Evolutionary conservation across 2,797 vertebrate species (phyloP).

Genomic region (Percopsis omiscomaycus): DNA sequence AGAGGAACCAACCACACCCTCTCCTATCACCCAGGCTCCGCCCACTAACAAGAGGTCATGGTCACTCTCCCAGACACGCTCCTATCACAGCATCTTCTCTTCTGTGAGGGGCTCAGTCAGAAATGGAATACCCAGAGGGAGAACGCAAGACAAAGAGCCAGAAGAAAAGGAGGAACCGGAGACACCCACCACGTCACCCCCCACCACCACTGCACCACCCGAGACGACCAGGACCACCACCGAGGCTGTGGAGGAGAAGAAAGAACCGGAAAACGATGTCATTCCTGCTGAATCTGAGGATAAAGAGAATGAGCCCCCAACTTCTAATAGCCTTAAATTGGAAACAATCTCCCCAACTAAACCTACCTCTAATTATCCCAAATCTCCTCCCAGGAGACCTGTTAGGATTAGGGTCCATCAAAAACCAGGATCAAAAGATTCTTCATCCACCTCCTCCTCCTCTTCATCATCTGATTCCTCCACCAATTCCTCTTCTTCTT

Average conservation of each 20-base stretch:
- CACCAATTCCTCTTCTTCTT: constrained; percentile 27
- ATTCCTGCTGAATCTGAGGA: constrained; percentile 58
- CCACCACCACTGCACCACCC: constrained; percentile 54
- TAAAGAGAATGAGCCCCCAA: constrained; percentile 15
- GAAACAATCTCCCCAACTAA: constrained; percentile 59
- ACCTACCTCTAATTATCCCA: constrained; percentile 27
- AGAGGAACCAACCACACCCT: constrained; percentile 49
- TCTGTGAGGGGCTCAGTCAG: constrained; percentile 74
- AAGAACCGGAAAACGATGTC: constrained; percentile 67
- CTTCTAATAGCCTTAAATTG: constrained; percentile 59
- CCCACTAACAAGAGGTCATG: constrained; percentile 61
- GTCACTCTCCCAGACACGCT: constrained; percentile 76
- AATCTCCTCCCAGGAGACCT: constrained; percentile 60
- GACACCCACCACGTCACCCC: constrained; percentile 35
- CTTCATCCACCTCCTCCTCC: constrained; percentile 34
- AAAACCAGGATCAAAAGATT: constrained; percentile 49
- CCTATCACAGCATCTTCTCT: constrained; percentile 78
- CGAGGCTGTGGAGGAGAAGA: constrained; percentile 49
- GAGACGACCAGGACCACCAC: constrained; percentile 55
- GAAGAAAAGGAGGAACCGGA: constrained; percentile 46
- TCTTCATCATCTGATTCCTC: constrained; percentile 18
- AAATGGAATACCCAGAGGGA: constrained; percentile 47
- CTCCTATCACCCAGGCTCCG: constrained; percentile 37
- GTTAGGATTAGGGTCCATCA: constrained; percentile 65
- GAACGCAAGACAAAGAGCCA: constrained; percentile 50